Evolutionary conservation across 2,797 vertebrate species (phyloP).

Genomic region (Urosaurus nigricauda): DNA sequence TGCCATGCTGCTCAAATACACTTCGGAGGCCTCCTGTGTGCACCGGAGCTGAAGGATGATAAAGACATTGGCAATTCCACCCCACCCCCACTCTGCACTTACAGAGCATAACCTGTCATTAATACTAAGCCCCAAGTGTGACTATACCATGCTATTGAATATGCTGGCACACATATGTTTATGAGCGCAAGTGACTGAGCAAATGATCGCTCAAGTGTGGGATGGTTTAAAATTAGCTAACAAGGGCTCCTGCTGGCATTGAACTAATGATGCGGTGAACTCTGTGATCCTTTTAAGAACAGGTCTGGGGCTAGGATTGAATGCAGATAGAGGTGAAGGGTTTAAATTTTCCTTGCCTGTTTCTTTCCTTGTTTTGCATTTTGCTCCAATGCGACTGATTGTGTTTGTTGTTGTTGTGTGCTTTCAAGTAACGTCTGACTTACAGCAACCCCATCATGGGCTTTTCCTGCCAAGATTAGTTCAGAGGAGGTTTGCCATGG

Average conservation of each 20-base stretch:
- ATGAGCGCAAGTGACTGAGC: neutral
- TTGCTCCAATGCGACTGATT: neutral
- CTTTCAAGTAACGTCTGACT: too few relatives aligned
- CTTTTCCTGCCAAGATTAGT: too few relatives aligned
- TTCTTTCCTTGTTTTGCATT: too few relatives aligned
- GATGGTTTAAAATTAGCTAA: conserved; percentile 1
- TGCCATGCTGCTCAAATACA: neutral
- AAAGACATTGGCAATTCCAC: neutral
- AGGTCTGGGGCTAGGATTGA: neutral
- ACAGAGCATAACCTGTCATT: conserved; percentile 1
- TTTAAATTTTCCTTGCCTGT: neutral
- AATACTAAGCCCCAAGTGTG: conserved; percentile 8
- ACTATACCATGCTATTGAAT: neutral
- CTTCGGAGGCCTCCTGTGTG: too few relatives aligned
- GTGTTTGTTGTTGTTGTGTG: too few relatives aligned
- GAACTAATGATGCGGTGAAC: conserved; percentile 4
- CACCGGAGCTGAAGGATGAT: neutral
- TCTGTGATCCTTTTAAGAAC: neutral
- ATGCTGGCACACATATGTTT: neutral
- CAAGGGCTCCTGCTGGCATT: conserved; percentile 8
- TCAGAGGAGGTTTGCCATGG: too few relatives aligned
- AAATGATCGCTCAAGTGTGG: neutral
- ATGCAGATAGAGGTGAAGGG: neutral
- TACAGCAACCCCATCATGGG: too few relatives aligned
- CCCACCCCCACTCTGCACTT: neutral